phyloP scores from a whole-genome alignment of 2,888 invertebrate genomes.

The Amphipyra berbera region DNA sequence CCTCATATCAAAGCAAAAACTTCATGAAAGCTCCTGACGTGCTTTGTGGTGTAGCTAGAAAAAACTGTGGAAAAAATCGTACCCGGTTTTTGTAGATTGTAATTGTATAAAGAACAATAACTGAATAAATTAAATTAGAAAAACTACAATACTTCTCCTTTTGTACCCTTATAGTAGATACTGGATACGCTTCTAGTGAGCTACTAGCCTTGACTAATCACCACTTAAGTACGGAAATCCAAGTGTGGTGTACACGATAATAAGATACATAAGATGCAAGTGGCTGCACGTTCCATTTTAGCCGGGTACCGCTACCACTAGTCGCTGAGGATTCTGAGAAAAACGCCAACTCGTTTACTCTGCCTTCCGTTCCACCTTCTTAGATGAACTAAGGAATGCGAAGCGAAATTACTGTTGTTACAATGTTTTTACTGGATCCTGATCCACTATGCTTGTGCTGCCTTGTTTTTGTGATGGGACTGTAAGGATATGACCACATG shows the following conservation, averaged over 20 bases:
- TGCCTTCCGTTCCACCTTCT: conserved; percentile 66
- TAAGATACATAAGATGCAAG: conserved; percentile 48
- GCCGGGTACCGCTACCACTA: conserved; percentile 45
- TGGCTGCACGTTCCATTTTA: conserved; percentile 51
- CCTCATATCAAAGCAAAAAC: conserved; percentile 50
- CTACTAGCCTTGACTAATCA: conserved; percentile 17
- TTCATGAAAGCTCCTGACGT: conserved; percentile 43
- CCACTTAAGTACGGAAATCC: conserved; percentile 35
- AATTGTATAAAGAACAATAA: conserved; percentile 1
- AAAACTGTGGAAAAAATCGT: conserved; percentile 14
- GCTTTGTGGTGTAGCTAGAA: conserved; percentile 19
- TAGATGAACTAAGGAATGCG: conserved; percentile 60
- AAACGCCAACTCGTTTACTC: conserved; percentile 57
- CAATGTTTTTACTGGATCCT: conserved; percentile 48
- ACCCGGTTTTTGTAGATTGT: background rate
- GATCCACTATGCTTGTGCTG: conserved; percentile 25
- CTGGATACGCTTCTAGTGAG: conserved; percentile 28
- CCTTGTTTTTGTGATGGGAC: conserved; percentile 35
- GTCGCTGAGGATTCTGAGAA: conserved; percentile 62
- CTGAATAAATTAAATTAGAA: background rate
- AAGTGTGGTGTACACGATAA: conserved; percentile 40
- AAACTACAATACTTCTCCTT: background rate
- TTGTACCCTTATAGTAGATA: background rate
- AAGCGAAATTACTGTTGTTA: conserved; percentile 60
- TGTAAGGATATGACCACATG: conserved; percentile 9